Evolutionary conservation across 2,888 invertebrate species (phyloP), one percentile per base, ranked within the genome.

Genomic region (Chloroclysta siterata): DNA sequence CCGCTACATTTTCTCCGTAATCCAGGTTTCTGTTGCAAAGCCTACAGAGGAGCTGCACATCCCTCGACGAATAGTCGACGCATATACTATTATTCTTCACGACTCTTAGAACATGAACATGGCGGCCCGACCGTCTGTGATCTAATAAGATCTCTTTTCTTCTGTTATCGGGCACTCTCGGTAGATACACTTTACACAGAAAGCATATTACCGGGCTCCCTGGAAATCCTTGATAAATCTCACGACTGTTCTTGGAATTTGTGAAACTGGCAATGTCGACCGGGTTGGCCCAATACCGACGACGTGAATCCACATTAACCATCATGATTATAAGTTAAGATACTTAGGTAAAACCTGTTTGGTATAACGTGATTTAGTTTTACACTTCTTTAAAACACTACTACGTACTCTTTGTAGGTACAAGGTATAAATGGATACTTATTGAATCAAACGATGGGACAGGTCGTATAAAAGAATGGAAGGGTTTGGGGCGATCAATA

Each of bases 111-210:
- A 10, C 8, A 1, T 17, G 1, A 1, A 10, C 0, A 46, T 46
- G 46, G 46, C 46, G 46, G 17, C 5, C 15, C 7, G 46, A 17
- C 0, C 10, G 15, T 17, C 10, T 46, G 11, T 46, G 46, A 2
- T 46, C 11, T 3, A 11, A 17, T 8, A 17, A 17, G 1, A 46
- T 46, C 5, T 46, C 46, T 4, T 46, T 11, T 10, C 17, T 46
- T 11, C 2, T 46, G 10, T 46, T 2, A 17, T 46, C n/a, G 4
- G 17, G 46, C 11, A 46, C 46, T 17, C 17, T 4, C 7, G 46
- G 46, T 17, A 46, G 46, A 46, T 46, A 46, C 15, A 17, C 46
- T 11, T 46, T 46, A 17, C 46, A 46, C 11, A 46, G 8, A n/a
- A 46, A 46, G 46, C 46, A 46, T 15, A 46, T 5, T 1, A 46